A percentile compares a stretch with the other conserved stretches of the same genome.
Conservation (phyloP, 2,888 invertebrate genomes). For the Gonocerus acuteangulatus region DNA sequence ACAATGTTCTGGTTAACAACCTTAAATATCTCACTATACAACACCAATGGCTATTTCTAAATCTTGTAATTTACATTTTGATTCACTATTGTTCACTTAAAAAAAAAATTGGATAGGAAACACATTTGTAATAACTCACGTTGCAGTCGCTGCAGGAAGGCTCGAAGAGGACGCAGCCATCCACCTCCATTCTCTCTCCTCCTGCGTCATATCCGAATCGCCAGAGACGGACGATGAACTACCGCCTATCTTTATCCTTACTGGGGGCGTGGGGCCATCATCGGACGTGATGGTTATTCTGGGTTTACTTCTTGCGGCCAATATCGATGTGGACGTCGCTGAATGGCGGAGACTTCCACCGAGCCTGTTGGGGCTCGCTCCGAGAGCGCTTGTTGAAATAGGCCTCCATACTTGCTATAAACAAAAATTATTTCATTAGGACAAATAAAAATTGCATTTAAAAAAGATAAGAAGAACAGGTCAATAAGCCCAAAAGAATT, state of each 20-base stretch:
- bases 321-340: slow-evolving; percentile 39
- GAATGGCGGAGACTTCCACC: slow-evolving; percentile 40
- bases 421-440: no score
- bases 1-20: no score
- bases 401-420: slow-evolving; percentile 45
- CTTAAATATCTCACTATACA: no score
- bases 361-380: slow-evolving; percentile 38
- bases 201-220: slow-evolving; percentile 32
- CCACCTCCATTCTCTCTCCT: slow-evolving; percentile 32
- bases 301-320: slow-evolving; percentile 23
- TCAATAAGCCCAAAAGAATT: no score
- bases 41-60: no score
- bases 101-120: no score
- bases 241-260: slow-evolving; percentile 23
- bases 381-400: slow-evolving; percentile 44
- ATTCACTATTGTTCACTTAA: no score
- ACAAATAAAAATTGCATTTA: no score
- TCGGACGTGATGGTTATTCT: slow-evolving; percentile 32
- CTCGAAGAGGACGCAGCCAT: slow-evolving; percentile 30
- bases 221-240: slow-evolving; percentile 29
- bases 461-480: no score
- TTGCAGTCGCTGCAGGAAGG: slow-evolving; percentile 24
- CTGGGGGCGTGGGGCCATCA: slow-evolving; percentile 16
- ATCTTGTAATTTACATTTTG: no score
- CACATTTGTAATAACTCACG: slow-evolving; percentile 13